phyloP scores from a whole-genome alignment of 2,797 vertebrate species.

The Todus mexicanus region DNA sequence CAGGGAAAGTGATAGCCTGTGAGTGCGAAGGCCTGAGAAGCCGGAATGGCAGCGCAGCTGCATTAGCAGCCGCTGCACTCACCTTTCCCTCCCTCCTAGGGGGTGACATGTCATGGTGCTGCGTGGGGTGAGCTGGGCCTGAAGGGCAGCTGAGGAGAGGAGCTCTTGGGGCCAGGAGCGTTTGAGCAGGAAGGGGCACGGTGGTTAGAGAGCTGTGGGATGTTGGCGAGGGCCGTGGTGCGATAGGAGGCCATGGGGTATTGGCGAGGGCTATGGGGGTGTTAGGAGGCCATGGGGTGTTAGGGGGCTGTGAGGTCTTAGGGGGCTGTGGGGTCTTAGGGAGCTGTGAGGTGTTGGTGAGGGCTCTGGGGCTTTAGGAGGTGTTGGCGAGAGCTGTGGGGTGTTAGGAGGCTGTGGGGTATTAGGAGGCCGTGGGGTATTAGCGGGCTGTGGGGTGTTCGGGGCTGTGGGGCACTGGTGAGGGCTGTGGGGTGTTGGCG shows the following conservation, averaged over 20 bases:
- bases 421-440: too few species aligned
- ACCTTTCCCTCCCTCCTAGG: background rate
- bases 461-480: too few species aligned
- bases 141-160: background rate
- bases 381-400: too few species aligned
- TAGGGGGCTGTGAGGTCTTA: too few species aligned
- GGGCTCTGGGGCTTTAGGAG: too few species aligned
- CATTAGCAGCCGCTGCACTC: background rate
- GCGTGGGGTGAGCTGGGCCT: background rate
- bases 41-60: background rate
- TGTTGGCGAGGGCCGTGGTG: background rate
- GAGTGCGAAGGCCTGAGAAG: background rate
- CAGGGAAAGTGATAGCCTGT: background rate
- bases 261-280: too few species aligned
- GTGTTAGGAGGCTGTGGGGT: too few species aligned
- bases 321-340: too few species aligned
- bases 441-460: too few species aligned
- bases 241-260: too few species aligned
- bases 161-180: background rate
- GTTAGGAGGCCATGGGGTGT: background rate
- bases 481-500: too few species aligned
- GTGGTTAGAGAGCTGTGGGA: background rate
- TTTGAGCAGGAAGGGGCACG: background rate
- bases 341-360: too few species aligned
- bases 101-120: background rate